Percentiles rank a stretch among this genome's conserved stretches.
Evolutionary conservation across 2,888 invertebrate genomes (phyloP).

Genomic region (Mythimna vitellina): DNA sequence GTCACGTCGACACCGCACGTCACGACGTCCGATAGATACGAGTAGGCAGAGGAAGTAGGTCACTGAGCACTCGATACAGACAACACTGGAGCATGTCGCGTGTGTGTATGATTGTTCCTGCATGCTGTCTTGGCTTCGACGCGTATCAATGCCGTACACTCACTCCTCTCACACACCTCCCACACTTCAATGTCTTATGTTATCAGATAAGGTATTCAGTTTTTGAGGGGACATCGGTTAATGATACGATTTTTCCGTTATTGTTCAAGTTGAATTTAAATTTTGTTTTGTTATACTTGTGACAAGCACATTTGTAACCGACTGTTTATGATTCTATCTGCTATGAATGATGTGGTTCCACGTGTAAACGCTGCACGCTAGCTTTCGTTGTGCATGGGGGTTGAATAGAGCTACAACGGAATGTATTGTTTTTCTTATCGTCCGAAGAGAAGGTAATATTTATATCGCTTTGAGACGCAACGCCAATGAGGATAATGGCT

Average conservation of each 20-base stretch:
- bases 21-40: conserved; percentile 64
- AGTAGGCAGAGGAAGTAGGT: conserved; percentile 69
- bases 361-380: conserved; percentile 89
- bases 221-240: conserved; percentile 66
- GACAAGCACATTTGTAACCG: conserved; percentile 81
- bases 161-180: conserved; percentile 80
- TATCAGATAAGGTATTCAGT: conserved; percentile 64
- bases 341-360: conserved; percentile 86
- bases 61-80: conserved; percentile 87
- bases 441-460: conserved; percentile 86
- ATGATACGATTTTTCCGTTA: conserved; percentile 64
- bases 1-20: conserved; percentile 69
- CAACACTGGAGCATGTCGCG: conserved; percentile 87
- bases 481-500: conserved; percentile 85
- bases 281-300: conserved; percentile 73
- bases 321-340: conserved; percentile 76
- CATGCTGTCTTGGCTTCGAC: conserved; percentile 90
- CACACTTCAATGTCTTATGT: conserved; percentile 74
- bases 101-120: conserved; percentile 86
- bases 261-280: conserved; percentile 65
- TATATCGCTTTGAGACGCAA: conserved; percentile 87
- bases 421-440: conserved; percentile 83
- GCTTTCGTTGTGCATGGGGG: conserved; percentile 91
- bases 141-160: conserved; percentile 76
- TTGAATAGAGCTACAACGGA: conserved; percentile 88